Evolutionary conservation across 2,888 invertebrate species (phyloP).

Genomic region (Prosapia bicincta): DNA sequence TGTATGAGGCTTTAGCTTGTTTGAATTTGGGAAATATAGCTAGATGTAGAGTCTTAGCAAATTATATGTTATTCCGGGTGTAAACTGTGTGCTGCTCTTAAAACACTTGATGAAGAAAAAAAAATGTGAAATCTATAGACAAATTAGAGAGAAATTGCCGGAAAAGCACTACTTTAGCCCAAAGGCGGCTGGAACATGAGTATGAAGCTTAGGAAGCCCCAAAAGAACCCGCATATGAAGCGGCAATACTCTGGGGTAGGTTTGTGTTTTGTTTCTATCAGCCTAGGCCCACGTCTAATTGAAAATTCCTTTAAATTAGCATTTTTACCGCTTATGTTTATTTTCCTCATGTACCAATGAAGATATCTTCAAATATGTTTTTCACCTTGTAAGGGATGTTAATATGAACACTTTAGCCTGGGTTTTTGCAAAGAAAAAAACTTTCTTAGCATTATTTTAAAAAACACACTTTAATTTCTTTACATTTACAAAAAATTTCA

Average conservation of each 20-base stretch:
- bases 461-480: not conserved
- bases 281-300: not conserved
- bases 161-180: no score
- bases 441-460: not conserved
- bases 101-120: no score
- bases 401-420: not conserved
- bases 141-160: no score
- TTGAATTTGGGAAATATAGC: no score
- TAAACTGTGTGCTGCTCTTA: not conserved
- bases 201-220: no score
- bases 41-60: not conserved
- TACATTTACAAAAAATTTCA: not conserved
- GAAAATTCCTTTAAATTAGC: not conserved
- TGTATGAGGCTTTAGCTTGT: no score
- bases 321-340: conserved; percentile 7
- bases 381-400: not conserved
- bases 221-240: not conserved
- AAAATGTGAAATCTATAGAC: no score
- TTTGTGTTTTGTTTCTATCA: not conserved
- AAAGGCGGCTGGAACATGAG: no score
- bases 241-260: conserved; percentile 4
- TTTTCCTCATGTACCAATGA: conserved; percentile 3
- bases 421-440: not conserved
- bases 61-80: conserved; percentile 8
- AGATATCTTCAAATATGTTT: conserved; percentile 6